Evolutionary conservation across 2,113 vertebrate genomes (phyloP).

Genomic region (Ranitomeya variabilis): DNA sequence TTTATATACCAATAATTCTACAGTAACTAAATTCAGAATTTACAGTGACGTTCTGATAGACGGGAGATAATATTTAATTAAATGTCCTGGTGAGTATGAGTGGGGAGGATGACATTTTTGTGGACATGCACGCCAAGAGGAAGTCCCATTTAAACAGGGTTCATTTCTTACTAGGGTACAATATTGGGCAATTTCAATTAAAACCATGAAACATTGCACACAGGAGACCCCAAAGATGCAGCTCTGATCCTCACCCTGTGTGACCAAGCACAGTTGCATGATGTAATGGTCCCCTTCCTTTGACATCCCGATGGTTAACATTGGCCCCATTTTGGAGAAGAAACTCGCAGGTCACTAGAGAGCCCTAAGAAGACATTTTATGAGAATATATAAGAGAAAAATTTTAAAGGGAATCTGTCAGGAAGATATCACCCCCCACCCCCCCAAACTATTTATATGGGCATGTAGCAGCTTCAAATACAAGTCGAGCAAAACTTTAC

Average conservation of each 20-base stretch:
- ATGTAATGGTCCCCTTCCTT: constrained; percentile 90
- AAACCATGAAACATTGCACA: neutral
- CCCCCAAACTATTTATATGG: too few relatives aligned
- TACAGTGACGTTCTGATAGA: too few relatives aligned
- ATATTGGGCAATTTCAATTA: too few relatives aligned
- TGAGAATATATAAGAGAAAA: neutral
- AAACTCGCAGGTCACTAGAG: constrained; percentile 94
- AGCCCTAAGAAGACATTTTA: constrained; percentile 75
- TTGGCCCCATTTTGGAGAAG: constrained; percentile 95
- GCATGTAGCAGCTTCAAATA: too few relatives aligned
- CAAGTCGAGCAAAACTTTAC: too few relatives aligned
- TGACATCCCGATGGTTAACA: constrained; percentile 90
- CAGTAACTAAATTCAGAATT: too few relatives aligned
- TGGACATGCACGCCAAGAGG: too few relatives aligned
- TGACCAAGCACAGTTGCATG: constrained; percentile 94
- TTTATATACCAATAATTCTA: too few relatives aligned
- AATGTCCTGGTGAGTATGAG: neutral
- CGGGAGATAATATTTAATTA: too few relatives aligned
- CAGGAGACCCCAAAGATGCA: neutral
- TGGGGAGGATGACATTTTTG: too few relatives aligned
- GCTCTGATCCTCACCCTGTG: constrained; percentile 79
- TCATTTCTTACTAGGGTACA: neutral
- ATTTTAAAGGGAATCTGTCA: neutral
- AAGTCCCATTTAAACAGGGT: neutral
- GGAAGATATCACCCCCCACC: too few relatives aligned